Conservation (phyloP, 2,888 invertebrate species). For the Candidula unifasciata region DNA sequence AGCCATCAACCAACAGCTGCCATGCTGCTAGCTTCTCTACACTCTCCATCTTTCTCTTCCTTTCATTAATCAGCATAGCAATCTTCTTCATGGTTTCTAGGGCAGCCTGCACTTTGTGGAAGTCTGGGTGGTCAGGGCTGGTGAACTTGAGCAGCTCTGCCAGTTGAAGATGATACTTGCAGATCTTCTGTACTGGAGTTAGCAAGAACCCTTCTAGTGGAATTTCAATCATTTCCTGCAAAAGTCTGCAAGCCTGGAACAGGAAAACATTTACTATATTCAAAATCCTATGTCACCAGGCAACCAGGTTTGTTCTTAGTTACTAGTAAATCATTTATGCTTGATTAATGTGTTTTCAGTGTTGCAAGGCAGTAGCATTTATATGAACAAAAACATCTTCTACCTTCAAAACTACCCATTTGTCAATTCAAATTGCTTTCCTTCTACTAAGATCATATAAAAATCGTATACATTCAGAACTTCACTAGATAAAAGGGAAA, state of each 20-base stretch:
- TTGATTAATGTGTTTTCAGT: too few relatives aligned
- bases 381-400: not conserved
- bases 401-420: not conserved
- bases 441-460: too few relatives aligned
- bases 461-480: too few relatives aligned
- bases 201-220: constrained; percentile 90
- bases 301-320: not conserved
- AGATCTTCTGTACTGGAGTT: constrained; percentile 92
- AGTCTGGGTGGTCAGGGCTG: constrained; percentile 83
- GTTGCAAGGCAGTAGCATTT: too few relatives aligned
- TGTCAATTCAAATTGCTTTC: too few relatives aligned
- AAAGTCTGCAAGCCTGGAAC: constrained; percentile 85
- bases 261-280: not conserved
- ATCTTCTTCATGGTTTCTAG: constrained; percentile 85
- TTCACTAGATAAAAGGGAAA: too few relatives aligned
- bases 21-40: constrained; percentile 85
- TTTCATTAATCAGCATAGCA: constrained; percentile 83
- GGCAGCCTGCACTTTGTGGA: constrained; percentile 82
- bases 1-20: constrained; percentile 86
- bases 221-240: constrained; percentile 89
- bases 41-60: constrained; percentile 88
- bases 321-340: not conserved
- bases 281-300: not conserved
- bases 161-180: constrained; percentile 91
- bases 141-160: constrained; percentile 89